Percentiles rank a stretch among this genome's conserved stretches.
Evolutionary conservation across 2,113 vertebrate species (phyloP).

Genomic region (Indicator indicator): DNA sequence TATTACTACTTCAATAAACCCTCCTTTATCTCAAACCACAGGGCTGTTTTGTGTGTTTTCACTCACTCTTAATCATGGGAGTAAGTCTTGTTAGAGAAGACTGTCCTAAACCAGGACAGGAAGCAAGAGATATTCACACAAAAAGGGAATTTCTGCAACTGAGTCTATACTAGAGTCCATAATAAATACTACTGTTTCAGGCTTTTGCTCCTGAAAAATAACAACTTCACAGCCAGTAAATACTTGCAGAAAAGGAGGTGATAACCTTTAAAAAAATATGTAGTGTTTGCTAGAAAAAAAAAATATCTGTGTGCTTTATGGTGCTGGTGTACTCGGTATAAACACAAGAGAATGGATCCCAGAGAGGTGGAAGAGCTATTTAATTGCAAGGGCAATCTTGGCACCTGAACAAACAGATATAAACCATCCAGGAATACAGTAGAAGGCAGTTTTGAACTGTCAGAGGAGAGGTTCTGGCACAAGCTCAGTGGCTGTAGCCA

Average conservation of each 20-base stretch:
- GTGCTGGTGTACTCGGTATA: neutral
- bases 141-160: neutral
- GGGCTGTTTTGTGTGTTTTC: no score
- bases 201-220: neutral
- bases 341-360: neutral
- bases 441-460: neutral
- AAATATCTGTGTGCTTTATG: constrained; percentile 31
- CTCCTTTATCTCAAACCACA: no score
- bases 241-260: neutral
- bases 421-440: neutral
- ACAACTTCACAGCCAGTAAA: neutral
- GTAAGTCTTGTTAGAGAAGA: no score
- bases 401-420: constrained; percentile 8
- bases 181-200: neutral
- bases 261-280: neutral
- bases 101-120: no score
- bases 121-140: neutral
- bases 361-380: neutral
- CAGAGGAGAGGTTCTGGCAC: neutral
- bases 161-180: neutral
- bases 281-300: neutral
- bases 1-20: no score
- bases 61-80: no score
- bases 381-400: constrained; percentile 35
- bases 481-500: neutral